Percentiles rank a stretch among this genome's conserved stretches.
Evolutionary conservation across 2,113 vertebrate genomes (phyloP).

Genomic region (Collichthys lucidus): DNA sequence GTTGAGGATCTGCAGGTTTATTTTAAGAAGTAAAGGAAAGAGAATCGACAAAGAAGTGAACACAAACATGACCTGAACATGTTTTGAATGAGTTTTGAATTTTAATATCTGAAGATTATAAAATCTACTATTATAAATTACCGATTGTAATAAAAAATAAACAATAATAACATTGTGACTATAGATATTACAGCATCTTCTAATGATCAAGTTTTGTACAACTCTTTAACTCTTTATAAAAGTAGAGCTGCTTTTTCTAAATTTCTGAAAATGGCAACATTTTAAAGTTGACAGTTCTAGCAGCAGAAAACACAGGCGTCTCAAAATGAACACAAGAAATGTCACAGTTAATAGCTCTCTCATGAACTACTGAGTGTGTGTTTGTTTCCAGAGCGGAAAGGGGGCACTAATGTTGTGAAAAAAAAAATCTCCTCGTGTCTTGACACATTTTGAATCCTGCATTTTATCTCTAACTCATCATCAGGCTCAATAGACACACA

Average conservation of each 20-base stretch:
- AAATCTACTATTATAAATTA: not conserved
- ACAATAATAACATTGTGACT: not conserved
- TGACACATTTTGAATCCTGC: no score
- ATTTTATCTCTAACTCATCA: no score
- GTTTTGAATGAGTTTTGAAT: not conserved
- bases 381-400: not conserved
- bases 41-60: slow-evolving; percentile 6
- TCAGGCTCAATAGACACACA: not conserved
- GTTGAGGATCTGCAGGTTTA: not conserved
- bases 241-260: no score
- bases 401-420: not conserved
- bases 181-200: not conserved
- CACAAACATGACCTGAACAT: not conserved
- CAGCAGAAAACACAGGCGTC: no score
- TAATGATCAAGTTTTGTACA: not conserved
- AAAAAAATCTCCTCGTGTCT: no score
- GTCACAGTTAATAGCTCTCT: not conserved
- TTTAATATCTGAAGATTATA: not conserved
- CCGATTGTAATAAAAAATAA: not conserved
- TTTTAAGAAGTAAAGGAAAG: slow-evolving; percentile 11
- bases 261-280: no score
- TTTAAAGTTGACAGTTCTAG: no score
- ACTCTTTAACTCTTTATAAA: not conserved
- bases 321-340: not conserved
- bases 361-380: not conserved